phyloP scores from a whole-genome alignment of 2,113 vertebrate species.

The Erythrocercus mccallii region DNA sequence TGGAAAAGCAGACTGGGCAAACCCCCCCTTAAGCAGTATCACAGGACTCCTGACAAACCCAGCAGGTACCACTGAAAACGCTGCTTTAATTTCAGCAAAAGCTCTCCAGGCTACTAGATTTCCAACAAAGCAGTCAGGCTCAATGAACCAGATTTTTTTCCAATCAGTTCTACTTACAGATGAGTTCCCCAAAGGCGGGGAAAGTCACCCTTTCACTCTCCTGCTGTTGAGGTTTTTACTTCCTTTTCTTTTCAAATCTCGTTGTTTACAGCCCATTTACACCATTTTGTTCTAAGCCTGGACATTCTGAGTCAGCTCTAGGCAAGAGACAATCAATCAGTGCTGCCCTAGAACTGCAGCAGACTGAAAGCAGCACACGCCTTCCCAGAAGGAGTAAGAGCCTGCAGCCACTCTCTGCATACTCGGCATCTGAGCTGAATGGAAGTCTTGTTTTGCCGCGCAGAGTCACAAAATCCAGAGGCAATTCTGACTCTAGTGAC shows the following conservation, averaged over 20 bases:
- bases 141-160: background rate
- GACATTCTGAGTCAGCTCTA: background rate
- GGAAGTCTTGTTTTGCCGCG: background rate
- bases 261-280: slow-evolving; percentile 31
- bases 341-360: background rate
- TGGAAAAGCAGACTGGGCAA: background rate
- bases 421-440: background rate
- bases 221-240: background rate
- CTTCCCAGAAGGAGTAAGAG: background rate
- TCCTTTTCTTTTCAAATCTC: slow-evolving; percentile 2
- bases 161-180: slow-evolving; percentile 10
- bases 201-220: background rate
- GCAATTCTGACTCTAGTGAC: background rate
- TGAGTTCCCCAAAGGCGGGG: background rate
- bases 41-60: background rate
- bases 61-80: background rate
- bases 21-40: background rate
- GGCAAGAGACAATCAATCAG: background rate
- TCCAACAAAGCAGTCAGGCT: background rate
- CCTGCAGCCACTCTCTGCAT: background rate
- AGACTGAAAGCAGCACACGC: background rate
- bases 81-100: background rate
- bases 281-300: background rate
- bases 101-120: background rate
- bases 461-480: background rate